Evolutionary conservation across 1,140 invertebrate genomes (phyloP).

Genomic region (Drosophila murphyi): DNA sequence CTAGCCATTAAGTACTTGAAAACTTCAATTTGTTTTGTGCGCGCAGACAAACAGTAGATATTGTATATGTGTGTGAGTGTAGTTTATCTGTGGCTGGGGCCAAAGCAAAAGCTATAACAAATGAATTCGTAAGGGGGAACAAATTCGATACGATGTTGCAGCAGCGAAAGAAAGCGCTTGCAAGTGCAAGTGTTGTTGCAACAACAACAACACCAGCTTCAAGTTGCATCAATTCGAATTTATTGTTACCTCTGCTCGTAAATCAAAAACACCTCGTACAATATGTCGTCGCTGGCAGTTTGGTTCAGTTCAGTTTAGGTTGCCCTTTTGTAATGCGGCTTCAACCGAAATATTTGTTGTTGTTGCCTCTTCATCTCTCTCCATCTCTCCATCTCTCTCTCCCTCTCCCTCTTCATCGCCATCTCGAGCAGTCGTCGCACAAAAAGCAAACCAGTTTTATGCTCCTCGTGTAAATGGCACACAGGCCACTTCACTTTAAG

Average conservation of each 20-base stretch:
- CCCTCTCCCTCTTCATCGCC: slow-evolving; percentile 44
- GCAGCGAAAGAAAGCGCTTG: slow-evolving; percentile 59
- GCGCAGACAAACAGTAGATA: slow-evolving; percentile 18
- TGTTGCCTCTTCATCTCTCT: slow-evolving; percentile 25
- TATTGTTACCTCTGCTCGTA: slow-evolving; percentile 47
- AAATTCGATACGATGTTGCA: slow-evolving; percentile 21
- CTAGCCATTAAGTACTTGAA: slow-evolving; percentile 57
- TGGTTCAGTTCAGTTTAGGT: slow-evolving; percentile 10
- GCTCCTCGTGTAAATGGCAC: slow-evolving; percentile 52
- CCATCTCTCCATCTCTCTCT: slow-evolving; percentile 3
- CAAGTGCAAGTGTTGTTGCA: slow-evolving; percentile 64
- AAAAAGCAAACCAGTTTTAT: slow-evolving; percentile 36
- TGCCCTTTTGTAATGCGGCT: slow-evolving; percentile 73
- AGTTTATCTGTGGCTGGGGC: slow-evolving; percentile 16
- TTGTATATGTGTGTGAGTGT: slow-evolving; percentile 1
- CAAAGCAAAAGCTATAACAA: slow-evolving; percentile 24
- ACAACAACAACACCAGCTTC: slow-evolving; percentile 16
- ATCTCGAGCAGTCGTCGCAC: slow-evolving; percentile 55
- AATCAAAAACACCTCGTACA: slow-evolving; percentile 57
- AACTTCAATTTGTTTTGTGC: slow-evolving; percentile 50
- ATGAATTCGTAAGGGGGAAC: slow-evolving; percentile 36
- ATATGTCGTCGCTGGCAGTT: slow-evolving; percentile 48
- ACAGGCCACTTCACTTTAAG: slow-evolving; percentile 32
- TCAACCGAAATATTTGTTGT: slow-evolving; percentile 46
- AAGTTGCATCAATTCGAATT: slow-evolving; percentile 6